Conservation (phyloP, 2,113 vertebrate species). For the Dromas ardeola region DNA sequence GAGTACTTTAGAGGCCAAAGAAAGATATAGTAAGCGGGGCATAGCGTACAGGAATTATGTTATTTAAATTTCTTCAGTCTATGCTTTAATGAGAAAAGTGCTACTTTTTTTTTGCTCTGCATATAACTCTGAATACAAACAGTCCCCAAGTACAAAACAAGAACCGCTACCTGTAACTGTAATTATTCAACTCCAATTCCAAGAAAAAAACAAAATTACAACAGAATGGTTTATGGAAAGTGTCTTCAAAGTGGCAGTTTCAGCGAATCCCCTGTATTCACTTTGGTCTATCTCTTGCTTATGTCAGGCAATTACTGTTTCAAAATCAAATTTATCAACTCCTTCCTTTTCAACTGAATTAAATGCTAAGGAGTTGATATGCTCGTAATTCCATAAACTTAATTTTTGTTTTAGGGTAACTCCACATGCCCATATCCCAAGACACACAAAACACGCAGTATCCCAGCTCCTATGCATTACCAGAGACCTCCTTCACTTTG, state of each 20-base stretch:
- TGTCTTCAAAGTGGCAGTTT: not conserved
- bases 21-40: not conserved
- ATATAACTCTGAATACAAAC: not conserved
- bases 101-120: not conserved
- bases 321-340: not conserved
- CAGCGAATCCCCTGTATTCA: not conserved
- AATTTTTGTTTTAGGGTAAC: not conserved
- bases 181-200: not conserved
- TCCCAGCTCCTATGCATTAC: not conserved
- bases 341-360: not conserved
- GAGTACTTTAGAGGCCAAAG: not conserved
- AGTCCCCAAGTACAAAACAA: not conserved
- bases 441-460: not conserved
- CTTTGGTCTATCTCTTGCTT: not conserved
- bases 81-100: not conserved
- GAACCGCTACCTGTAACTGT: not conserved
- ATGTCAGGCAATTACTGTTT: not conserved
- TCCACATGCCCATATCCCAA: not conserved
- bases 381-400: not conserved
- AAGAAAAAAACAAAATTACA: not conserved
- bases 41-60: fast-evolving
- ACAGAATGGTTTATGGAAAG: not conserved
- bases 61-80: not conserved
- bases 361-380: not conserved
- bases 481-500: not conserved